A percentile compares a stretch with the other conserved stretches of the same genome.
phyloP scores from a whole-genome alignment of 2,797 vertebrate genomes.

The Phalanger gymnotis region DNA sequence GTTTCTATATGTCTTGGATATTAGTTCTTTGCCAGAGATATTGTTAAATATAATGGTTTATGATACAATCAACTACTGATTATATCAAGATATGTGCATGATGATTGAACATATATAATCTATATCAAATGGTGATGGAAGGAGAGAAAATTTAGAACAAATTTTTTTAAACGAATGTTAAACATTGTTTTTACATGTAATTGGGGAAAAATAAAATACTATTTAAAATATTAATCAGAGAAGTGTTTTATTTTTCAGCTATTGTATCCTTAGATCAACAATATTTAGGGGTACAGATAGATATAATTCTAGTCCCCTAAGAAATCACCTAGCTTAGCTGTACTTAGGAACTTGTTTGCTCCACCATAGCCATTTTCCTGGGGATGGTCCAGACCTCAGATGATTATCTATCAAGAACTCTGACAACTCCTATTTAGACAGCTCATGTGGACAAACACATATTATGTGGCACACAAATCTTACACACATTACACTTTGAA shows the following conservation, averaged over 20 bases:
- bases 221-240: neutral
- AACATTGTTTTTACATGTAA: no score
- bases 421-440: neutral
- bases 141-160: no score
- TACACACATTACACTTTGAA: neutral
- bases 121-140: no score
- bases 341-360: neutral
- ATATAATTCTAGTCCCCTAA: neutral
- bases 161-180: no score
- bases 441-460: neutral
- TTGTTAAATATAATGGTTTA: no score
- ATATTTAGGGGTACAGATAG: neutral
- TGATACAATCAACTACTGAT: no score
- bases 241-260: neutral
- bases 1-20: no score
- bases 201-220: no score
- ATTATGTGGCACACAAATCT: neutral
- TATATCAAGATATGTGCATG: no score
- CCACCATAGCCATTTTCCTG: neutral
- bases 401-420: neutral
- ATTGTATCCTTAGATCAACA: neutral
- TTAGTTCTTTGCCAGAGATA: no score
- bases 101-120: no score
- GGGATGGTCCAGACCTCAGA: neutral
- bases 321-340: neutral